Percentiles rank a stretch among this genome's conserved stretches.
These are phyloP conservation scores for Xestoiulus laeticollis DNA, from an alignment of 2,888 invertebrate species.

Conservation along the genomic window DNA sequence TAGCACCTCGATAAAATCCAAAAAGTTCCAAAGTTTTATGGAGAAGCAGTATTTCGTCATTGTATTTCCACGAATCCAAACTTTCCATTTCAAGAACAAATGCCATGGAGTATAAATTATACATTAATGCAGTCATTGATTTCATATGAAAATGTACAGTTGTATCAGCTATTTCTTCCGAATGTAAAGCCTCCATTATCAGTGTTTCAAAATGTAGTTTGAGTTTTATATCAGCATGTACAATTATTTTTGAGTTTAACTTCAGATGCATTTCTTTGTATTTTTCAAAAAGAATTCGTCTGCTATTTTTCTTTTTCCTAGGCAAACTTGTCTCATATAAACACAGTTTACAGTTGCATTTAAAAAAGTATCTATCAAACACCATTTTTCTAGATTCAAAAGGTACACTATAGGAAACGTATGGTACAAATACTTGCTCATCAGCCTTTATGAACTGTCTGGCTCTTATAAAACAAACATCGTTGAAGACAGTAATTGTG, in stretches of 20 bases:
- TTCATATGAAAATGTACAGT: neutral
- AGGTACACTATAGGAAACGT: neutral
- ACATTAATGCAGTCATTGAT: neutral
- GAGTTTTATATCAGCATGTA: neutral
- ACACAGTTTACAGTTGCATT: neutral
- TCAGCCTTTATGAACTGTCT: neutral
- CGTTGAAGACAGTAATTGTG: neutral
- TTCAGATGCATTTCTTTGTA: neutral
- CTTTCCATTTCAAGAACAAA: neutral
- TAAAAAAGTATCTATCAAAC: neutral
- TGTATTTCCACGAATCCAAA: neutral
- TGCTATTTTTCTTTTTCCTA: neutral
- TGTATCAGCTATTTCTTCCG: neutral
- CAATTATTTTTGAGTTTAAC: neutral
- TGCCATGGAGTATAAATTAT: neutral
- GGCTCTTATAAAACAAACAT: neutral
- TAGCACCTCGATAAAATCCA: neutral
- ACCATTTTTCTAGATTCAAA: neutral
- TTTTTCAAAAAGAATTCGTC: neutral
- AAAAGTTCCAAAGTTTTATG: neutral
- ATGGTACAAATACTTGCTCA: neutral
- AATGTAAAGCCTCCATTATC: neutral
- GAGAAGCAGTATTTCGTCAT: neutral
- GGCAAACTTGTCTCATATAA: neutral
- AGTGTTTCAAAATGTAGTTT: too few relatives aligned